Conservation (phyloP, 2,797 vertebrate genomes). For the Toxotes lorentzi region DNA sequence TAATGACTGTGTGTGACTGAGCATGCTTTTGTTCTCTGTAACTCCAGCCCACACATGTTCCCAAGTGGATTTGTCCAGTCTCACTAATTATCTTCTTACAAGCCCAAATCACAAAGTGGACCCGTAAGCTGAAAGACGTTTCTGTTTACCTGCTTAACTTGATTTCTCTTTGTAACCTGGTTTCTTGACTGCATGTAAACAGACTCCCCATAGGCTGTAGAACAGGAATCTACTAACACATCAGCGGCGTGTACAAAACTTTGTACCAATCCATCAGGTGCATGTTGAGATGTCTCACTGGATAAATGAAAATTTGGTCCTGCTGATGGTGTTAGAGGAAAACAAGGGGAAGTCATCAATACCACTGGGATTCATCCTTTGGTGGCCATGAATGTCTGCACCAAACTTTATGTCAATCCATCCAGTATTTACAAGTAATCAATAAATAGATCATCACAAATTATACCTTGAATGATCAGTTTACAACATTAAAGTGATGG, state of each 20-base stretch:
- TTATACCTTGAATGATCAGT: no score
- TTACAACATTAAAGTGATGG: no score
- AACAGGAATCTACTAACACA: background rate
- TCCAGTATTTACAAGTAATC: no score
- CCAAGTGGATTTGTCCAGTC: conserved; percentile 19
- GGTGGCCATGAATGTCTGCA: background rate
- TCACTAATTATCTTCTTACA: conserved; percentile 1
- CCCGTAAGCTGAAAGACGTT: background rate
- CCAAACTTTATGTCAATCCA: background rate
- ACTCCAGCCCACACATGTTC: conserved; percentile 40
- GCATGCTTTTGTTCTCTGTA: conserved; percentile 28
- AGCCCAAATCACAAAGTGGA: background rate
- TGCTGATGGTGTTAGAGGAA: background rate
- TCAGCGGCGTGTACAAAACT: no score
- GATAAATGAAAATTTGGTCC: background rate
- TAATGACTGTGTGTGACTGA: conserved; percentile 30
- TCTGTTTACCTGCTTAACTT: background rate
- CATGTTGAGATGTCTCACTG: background rate
- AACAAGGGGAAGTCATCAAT: no score
- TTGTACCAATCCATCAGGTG: no score
- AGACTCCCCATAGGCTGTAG: background rate
- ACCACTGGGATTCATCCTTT: no score
- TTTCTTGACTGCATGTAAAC: background rate
- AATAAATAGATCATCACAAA: no score
- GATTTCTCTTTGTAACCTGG: background rate